Evolutionary conservation across 2,888 invertebrate species (phyloP).

Genomic region (Napeogenes inachia): DNA sequence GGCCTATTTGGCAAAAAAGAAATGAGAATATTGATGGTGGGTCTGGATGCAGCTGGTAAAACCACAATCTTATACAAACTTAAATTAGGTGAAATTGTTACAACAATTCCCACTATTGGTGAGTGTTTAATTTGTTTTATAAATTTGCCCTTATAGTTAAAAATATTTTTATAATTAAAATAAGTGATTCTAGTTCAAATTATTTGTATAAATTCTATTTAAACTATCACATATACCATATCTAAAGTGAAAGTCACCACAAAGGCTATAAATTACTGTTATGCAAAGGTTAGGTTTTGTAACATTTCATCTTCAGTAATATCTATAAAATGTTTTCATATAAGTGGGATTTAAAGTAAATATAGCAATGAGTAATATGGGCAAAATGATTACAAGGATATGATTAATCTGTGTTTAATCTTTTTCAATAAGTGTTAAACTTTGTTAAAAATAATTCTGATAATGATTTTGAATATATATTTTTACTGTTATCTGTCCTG

Average conservation of each 20-base stretch:
- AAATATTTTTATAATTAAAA: background rate
- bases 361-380: too few species aligned
- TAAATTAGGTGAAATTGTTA: slow-evolving; percentile 99
- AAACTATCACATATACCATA: background rate
- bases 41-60: slow-evolving; percentile 99
- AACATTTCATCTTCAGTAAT: too few species aligned
- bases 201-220: background rate
- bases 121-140: slow-evolving; percentile 56
- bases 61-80: slow-evolving; percentile 99
- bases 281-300: too few species aligned
- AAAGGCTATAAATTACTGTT: background rate
- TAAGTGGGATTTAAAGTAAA: too few species aligned
- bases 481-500: background rate
- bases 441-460: too few species aligned
- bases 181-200: background rate
- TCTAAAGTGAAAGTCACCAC: slow-evolving; percentile 5
- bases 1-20: slow-evolving; percentile 99
- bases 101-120: slow-evolving; percentile 99
- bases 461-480: background rate
- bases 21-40: slow-evolving; percentile 99
- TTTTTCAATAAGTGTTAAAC: too few species aligned
- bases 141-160: background rate
- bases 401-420: too few species aligned
- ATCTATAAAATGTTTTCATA: too few species aligned
- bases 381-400: too few species aligned